phyloP scores from a whole-genome alignment of 2,797 vertebrate species.

The Sciaenops ocellatus region DNA sequence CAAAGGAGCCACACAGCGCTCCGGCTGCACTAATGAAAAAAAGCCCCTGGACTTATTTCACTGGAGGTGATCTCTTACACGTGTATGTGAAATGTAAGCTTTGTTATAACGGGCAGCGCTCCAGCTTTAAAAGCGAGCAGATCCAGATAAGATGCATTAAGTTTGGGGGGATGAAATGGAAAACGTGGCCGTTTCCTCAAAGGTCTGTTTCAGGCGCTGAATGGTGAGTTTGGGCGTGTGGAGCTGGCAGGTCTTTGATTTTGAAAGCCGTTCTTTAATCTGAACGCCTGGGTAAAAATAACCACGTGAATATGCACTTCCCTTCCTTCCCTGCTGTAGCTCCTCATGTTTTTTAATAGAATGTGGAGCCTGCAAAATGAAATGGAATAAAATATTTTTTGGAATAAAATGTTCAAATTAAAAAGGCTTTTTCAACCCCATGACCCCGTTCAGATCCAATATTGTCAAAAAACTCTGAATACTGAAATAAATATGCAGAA shows the following conservation, averaged over 20 bases:
- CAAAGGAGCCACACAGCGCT: conserved; percentile 65
- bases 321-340: not conserved
- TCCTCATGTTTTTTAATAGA: not conserved
- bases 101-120: conserved; percentile 40
- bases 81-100: conserved; percentile 60
- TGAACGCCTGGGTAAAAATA: conserved; percentile 6
- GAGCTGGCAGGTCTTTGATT: conserved; percentile 24
- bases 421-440: accelerated
- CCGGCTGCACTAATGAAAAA: conserved; percentile 46
- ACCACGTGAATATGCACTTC: not conserved
- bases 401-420: not conserved
- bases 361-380: not conserved
- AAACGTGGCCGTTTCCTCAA: conserved; percentile 17
- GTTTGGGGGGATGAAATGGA: not conserved
- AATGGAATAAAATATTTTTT: not conserved
- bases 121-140: conserved; percentile 43
- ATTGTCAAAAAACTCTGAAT: not conserved
- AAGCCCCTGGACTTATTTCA: conserved; percentile 37
- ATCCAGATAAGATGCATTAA: conserved; percentile 38
- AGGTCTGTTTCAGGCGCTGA: conserved; percentile 17
- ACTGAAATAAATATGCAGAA: not conserved
- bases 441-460: not conserved
- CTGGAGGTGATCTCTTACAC: conserved; percentile 47
- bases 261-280: conserved; percentile 25
- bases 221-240: not conserved